phyloP scores from a whole-genome alignment of 2,797 vertebrate species.

The Tarsius wallacei region DNA sequence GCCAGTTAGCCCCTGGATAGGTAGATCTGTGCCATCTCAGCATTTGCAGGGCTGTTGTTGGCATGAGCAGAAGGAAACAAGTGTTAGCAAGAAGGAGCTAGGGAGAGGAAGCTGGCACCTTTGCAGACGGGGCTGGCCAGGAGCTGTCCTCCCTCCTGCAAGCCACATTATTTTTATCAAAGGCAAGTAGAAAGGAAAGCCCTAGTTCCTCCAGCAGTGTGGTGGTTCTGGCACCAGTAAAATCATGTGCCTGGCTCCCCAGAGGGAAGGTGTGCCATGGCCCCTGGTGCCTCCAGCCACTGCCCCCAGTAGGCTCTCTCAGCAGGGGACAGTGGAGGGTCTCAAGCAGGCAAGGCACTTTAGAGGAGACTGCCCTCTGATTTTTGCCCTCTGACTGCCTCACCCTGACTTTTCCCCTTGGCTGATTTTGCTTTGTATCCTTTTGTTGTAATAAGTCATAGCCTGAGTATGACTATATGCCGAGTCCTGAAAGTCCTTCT shows the following conservation, averaged over 20 bases:
- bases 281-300: background rate
- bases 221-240: background rate
- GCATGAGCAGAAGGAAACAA: background rate
- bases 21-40: background rate
- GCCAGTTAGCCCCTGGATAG: background rate
- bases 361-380: background rate
- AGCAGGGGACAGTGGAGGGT: background rate
- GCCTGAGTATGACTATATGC: background rate
- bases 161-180: background rate
- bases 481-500: background rate
- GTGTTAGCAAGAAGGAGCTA: background rate
- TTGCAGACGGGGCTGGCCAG: background rate
- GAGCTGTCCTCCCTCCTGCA: background rate
- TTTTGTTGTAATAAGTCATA: background rate
- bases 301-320: fast-evolving
- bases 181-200: background rate
- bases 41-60: background rate
- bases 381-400: background rate
- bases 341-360: background rate
- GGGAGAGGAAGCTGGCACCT: background rate
- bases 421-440: background rate
- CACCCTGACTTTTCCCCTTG: background rate
- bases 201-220: background rate
- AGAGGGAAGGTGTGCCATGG: background rate
- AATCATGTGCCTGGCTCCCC: background rate